Percentiles rank a stretch among this genome's conserved stretches.
Conservation (phyloP, 1,140 invertebrate genomes). For the Bombus pascuorum region DNA sequence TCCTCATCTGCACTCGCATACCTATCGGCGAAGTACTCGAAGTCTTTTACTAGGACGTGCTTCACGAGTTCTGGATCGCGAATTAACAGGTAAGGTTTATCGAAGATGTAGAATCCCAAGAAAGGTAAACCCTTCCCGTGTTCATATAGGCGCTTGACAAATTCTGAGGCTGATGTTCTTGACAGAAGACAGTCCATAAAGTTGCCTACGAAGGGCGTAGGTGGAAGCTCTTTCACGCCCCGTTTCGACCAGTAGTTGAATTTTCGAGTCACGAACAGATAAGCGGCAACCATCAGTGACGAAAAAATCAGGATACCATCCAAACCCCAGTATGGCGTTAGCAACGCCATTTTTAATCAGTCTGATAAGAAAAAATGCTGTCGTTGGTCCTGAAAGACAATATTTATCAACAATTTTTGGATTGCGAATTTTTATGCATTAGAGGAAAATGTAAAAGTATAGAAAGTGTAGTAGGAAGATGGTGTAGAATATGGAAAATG, state of each 20-base stretch:
- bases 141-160: conserved; percentile 62
- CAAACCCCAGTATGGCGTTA: conserved; percentile 58
- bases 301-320: conserved; percentile 37
- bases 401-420: too few relatives aligned
- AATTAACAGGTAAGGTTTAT: conserved; percentile 76
- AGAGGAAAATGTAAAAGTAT: too few relatives aligned
- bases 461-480: too few relatives aligned
- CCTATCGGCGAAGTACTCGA: conserved; percentile 77
- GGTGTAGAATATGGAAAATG: too few relatives aligned
- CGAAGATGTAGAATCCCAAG: conserved; percentile 75
- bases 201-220: conserved; percentile 75
- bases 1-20: conserved; percentile 45
- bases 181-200: conserved; percentile 50
- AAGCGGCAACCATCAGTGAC: conserved; percentile 29
- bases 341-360: conserved; percentile 46
- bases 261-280: conserved; percentile 74
- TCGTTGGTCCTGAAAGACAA: too few relatives aligned
- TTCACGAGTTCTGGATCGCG: conserved; percentile 81
- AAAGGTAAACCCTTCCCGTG: conserved; percentile 54
- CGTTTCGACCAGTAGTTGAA: conserved; percentile 78
- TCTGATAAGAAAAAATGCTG: not conserved
- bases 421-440: too few relatives aligned
- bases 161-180: conserved; percentile 38
- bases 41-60: conserved; percentile 81
- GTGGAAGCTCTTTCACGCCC: conserved; percentile 67